Conservation (phyloP, 2,888 invertebrate species). For the Drosophila atroscutellata region DNA sequence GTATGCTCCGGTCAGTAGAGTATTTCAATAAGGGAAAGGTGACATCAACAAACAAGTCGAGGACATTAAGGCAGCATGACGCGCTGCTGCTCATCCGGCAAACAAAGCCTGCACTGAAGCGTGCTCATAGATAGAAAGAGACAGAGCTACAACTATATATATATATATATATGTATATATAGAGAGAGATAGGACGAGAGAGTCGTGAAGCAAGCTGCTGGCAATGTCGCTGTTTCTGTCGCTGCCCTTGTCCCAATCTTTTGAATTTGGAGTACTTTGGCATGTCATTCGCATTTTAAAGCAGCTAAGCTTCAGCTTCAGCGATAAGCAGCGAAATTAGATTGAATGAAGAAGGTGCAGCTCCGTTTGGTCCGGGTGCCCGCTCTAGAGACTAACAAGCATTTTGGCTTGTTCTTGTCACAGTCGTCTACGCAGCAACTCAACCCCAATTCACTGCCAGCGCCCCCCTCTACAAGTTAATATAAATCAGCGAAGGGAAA, state of each 20-base stretch:
- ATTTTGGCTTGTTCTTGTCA: slow-evolving; percentile 68
- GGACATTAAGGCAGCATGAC: slow-evolving; percentile 58
- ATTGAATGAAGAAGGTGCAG: slow-evolving; percentile 74
- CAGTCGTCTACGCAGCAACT: slow-evolving; percentile 51
- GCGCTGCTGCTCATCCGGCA: slow-evolving; percentile 62
- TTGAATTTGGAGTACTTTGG: slow-evolving; percentile 78
- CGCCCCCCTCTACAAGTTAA: neutral
- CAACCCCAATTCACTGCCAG: neutral
- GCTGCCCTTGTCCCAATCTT: slow-evolving; percentile 66
- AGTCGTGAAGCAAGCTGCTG: slow-evolving; percentile 19
- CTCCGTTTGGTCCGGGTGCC: slow-evolving; percentile 35
- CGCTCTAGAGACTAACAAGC: slow-evolving; percentile 59
- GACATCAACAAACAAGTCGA: slow-evolving; percentile 55
- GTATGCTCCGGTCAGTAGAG: slow-evolving; percentile 15
- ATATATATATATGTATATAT: neutral
- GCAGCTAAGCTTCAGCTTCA: slow-evolving; percentile 78
- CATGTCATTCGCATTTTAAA: slow-evolving; percentile 83
- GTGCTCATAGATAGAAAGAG: slow-evolving; percentile 25
- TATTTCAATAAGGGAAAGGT: slow-evolving; percentile 50
- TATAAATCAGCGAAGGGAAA: slow-evolving; percentile 1
- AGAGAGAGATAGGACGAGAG: neutral
- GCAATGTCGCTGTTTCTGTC: slow-evolving; percentile 42
- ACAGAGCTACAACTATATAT: neutral
- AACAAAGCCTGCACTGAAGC: slow-evolving; percentile 75
- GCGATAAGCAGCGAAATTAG: slow-evolving; percentile 81